Percentiles rank a stretch among this genome's conserved stretches.
Evolutionary conservation across 2,888 invertebrate species (phyloP).

Genomic region (Drosophila pullipes): DNA sequence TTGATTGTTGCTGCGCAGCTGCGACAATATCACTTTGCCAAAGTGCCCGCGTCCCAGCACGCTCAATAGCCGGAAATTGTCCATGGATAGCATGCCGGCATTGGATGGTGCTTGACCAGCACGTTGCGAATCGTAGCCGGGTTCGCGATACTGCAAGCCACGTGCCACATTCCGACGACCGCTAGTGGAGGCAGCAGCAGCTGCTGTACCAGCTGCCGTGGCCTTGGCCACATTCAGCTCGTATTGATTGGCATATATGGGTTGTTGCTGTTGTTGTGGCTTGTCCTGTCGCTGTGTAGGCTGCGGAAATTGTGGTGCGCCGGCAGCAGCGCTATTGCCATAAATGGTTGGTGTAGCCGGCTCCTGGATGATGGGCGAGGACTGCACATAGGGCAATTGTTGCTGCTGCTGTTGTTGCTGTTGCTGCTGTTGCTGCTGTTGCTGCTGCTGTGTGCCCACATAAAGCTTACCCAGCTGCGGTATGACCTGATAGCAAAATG

Average conservation of each 20-base stretch:
- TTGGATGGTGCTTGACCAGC: conserved; percentile 86
- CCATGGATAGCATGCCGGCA: conserved; percentile 90
- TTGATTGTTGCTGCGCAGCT: conserved; percentile 94
- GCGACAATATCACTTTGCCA: conserved; percentile 98
- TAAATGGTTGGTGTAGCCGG: conserved; percentile 83
- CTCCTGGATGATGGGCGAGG: conserved; percentile 84
- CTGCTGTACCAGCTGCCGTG: conserved; percentile 49
- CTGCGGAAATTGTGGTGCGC: conserved; percentile 83
- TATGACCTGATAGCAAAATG: conserved; percentile 54
- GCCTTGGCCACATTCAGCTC: conserved; percentile 81
- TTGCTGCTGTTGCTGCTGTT: conserved; percentile 59
- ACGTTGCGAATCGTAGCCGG: conserved; percentile 90
- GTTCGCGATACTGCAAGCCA: conserved; percentile 90
- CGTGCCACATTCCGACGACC: conserved; percentile 85
- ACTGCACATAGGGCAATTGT: conserved; percentile 77
- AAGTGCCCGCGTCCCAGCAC: conserved; percentile 99
- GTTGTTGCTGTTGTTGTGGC: conserved; percentile 73
- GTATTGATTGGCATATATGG: conserved; percentile 85
- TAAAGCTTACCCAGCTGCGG: conserved; percentile 73
- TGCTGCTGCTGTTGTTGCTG: conserved; percentile 64
- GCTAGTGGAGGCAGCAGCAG: conserved; percentile 43
- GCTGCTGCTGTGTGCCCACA: conserved; percentile 69
- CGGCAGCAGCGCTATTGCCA: conserved; percentile 53
- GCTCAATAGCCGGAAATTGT: conserved; percentile 97
- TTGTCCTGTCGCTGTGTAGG: conserved; percentile 79